These are phyloP conservation scores for Apostichopus parvimensis DNA, from an alignment of 35 echinoderm and acorn worm genomes.

Conservation along the genomic window DNA sequence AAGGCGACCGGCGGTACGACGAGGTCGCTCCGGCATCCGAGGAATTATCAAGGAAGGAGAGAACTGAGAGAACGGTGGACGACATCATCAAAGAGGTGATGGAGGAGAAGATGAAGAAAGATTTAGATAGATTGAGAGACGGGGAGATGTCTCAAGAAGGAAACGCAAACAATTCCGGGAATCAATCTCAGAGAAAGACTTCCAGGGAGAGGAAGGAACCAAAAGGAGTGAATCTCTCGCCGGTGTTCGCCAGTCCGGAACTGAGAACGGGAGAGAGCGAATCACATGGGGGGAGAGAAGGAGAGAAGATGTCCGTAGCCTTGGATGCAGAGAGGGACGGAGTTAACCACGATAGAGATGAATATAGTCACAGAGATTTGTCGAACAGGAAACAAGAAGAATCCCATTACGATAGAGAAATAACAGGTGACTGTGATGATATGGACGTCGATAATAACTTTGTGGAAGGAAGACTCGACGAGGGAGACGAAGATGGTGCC, in stretches of 20 bases:
- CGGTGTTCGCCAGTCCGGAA: background rate
- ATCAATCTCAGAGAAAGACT: background rate
- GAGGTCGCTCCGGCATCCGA: background rate
- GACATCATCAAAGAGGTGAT: slow-evolving; percentile 81
- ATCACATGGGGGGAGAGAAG: background rate
- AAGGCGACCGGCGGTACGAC: background rate
- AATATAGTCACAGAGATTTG: background rate
- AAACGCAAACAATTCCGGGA: slow-evolving; percentile 14
- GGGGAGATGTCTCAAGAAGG: background rate
- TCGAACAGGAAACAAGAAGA: background rate
- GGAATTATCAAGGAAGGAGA: background rate
- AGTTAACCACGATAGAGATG: slow-evolving; percentile 26
- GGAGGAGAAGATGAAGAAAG: slow-evolving; percentile 60
- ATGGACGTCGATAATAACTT: slow-evolving; percentile 32
- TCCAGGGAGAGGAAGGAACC: background rate
- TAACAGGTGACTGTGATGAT: background rate
- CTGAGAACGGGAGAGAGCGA: background rate
- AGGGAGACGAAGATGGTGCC: background rate
- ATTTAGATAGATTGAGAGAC: background rate
- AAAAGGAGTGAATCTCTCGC: slow-evolving; percentile 3
- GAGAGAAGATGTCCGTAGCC: slow-evolving; percentile 30
- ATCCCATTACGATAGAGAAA: too few species aligned
- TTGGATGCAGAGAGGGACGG: background rate
- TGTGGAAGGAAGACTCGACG: background rate
- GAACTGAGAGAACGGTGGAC: slow-evolving; percentile 62